These are phyloP conservation scores for Premnoplex brunnescens DNA, from an alignment of 2,797 vertebrate genomes.

Conservation along the genomic window DNA sequence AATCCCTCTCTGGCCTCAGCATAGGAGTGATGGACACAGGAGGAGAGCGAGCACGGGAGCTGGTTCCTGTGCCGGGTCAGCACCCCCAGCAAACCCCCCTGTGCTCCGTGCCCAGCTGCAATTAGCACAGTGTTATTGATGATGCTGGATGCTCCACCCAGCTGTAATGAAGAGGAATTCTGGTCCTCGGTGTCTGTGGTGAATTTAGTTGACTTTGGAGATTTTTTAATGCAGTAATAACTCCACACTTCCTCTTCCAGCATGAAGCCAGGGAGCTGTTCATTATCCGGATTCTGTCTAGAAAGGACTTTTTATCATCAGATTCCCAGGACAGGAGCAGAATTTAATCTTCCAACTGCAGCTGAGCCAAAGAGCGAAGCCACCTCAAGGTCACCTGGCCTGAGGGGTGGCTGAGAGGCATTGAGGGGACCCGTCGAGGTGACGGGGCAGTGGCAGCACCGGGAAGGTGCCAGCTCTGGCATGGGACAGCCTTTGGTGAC, in stretches of 20 bases:
- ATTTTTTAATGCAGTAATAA: slow-evolving; percentile 64
- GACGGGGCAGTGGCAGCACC: accelerated
- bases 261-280: slow-evolving; percentile 58
- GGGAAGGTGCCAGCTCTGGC: not conserved
- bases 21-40: not conserved
- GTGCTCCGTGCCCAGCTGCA: slow-evolving; percentile 7
- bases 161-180: slow-evolving; percentile 44
- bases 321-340: slow-evolving; percentile 61
- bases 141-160: not conserved
- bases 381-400: slow-evolving; percentile 50
- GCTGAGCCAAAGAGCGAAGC: slow-evolving; percentile 54
- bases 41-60: accelerated
- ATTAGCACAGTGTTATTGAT: not conserved
- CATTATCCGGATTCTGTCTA: slow-evolving; percentile 61
- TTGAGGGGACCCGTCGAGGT: accelerated
- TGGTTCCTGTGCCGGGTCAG: not conserved
- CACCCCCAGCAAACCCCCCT: not conserved
- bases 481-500: accelerated
- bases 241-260: slow-evolving; percentile 37
- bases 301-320: slow-evolving; percentile 67
- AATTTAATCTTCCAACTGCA: slow-evolving; percentile 61
- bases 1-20: accelerated
- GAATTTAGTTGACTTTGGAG: slow-evolving; percentile 59
- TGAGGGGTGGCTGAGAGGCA: not conserved
- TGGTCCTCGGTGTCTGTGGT: not conserved